Conservation (phyloP, 1,140 invertebrate genomes). For the Euwallacea fornicatus region DNA sequence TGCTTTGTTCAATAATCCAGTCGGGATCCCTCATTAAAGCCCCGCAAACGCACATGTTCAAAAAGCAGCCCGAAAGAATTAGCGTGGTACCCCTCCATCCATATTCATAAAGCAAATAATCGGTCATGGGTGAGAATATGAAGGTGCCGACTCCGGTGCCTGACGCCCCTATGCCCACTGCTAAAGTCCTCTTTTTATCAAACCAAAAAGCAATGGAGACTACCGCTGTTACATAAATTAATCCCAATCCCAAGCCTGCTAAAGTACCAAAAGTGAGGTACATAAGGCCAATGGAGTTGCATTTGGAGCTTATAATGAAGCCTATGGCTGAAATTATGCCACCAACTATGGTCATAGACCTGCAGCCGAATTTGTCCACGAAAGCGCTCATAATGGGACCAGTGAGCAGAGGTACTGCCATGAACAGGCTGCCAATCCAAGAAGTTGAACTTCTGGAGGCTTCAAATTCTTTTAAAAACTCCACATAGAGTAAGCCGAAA, state of each 20-base stretch:
- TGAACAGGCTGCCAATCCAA: conserved; percentile 86
- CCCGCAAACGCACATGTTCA: conserved; percentile 88
- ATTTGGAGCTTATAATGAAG: conserved; percentile 77
- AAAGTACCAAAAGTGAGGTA: conserved; percentile 86
- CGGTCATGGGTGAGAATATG: conserved; percentile 80
- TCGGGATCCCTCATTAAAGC: conserved; percentile 84
- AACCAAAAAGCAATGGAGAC: conserved; percentile 96
- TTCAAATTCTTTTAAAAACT: conserved; percentile 83
- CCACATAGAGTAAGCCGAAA: conserved; percentile 85
- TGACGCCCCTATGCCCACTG: conserved; percentile 89
- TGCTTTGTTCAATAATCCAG: conserved; percentile 66
- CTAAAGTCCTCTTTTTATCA: conserved; percentile 87
- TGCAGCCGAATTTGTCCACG: conserved; percentile 86
- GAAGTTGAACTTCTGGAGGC: conserved; percentile 81
- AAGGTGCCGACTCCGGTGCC: conserved; percentile 86
- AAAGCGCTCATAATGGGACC: conserved; percentile 85
- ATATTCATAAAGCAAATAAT: conserved; percentile 72
- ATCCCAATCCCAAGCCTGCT: conserved; percentile 80
- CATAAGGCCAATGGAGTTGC: conserved; percentile 72
- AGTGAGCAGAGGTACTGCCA: conserved; percentile 83
- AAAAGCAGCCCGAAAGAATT: conserved; percentile 59
- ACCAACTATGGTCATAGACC: conserved; percentile 79
- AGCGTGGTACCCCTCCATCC: conserved; percentile 87
- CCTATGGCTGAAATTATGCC: conserved; percentile 75
- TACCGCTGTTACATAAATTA: conserved; percentile 87